These are phyloP conservation scores for Microchrysa polita DNA, from an alignment of 2,888 invertebrate species.

Conservation along the genomic window DNA sequence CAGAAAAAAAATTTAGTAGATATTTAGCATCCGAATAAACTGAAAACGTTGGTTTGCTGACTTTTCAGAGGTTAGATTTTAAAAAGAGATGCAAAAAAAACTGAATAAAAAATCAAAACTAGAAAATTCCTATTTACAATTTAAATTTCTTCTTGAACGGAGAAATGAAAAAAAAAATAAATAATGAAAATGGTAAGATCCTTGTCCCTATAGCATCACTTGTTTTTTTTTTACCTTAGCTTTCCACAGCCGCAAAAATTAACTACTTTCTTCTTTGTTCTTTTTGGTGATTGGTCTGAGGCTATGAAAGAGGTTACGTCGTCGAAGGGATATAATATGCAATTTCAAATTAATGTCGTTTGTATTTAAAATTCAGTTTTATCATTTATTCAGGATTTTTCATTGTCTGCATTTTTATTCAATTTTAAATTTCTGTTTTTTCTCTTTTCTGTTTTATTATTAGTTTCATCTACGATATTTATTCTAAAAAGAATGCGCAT, in stretches of 20 bases:
- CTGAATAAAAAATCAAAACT: too few relatives aligned
- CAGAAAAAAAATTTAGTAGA: too few relatives aligned
- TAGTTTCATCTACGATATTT: slow-evolving; percentile 42
- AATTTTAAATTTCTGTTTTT: slow-evolving; percentile 18
- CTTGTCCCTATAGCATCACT: slow-evolving; percentile 12
- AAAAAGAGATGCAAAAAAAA: too few relatives aligned
- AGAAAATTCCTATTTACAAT: too few relatives aligned
- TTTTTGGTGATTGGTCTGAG: slow-evolving; percentile 49
- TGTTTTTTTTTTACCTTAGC: slow-evolving; percentile 45
- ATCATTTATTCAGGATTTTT: not conserved
- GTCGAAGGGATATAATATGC: not conserved
- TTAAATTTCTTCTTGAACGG: too few relatives aligned
- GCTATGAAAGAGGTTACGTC: slow-evolving; percentile 50
- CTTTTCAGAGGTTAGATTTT: too few relatives aligned
- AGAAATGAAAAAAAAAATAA: too few relatives aligned
- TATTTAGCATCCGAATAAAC: too few relatives aligned
- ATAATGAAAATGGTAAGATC: slow-evolving; percentile 18
- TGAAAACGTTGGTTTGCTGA: too few relatives aligned
- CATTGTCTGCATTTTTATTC: slow-evolving; percentile 15
- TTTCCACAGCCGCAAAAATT: slow-evolving; percentile 51
- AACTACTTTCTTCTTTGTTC: too few relatives aligned
- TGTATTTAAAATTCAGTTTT: not conserved
- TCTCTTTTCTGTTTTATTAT: slow-evolving; percentile 1
- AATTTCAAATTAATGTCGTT: not conserved
- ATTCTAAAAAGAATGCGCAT: slow-evolving; percentile 40